Conservation (phyloP, 2,888 invertebrate species). For the Fragum sueziense region DNA sequence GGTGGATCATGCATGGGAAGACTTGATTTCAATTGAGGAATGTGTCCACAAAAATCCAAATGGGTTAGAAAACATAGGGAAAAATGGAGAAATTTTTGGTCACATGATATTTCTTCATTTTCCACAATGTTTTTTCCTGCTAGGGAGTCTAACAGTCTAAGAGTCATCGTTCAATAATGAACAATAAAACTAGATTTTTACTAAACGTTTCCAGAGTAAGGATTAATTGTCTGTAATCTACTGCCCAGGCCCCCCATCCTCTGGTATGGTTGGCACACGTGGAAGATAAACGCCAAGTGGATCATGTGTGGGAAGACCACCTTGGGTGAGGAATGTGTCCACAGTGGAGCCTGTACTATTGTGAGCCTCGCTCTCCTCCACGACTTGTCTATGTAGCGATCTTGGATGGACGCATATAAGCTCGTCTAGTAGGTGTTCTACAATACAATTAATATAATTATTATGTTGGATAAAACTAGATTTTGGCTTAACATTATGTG, state of each 20-base stretch:
- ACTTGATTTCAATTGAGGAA: slow-evolving; percentile 65
- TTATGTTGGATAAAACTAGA: no score
- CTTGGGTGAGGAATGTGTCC: slow-evolving; percentile 66
- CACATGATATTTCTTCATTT: neutral
- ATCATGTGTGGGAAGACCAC: slow-evolving; percentile 36
- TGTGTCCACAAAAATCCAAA: slow-evolving; percentile 57
- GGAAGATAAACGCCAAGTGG: slow-evolving; percentile 5
- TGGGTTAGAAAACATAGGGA: neutral
- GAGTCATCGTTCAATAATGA: neutral
- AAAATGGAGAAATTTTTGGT: neutral
- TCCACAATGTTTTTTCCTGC: neutral
- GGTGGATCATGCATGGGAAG: slow-evolving; percentile 5
- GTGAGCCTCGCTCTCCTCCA: slow-evolving; percentile 57
- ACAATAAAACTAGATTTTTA: neutral
- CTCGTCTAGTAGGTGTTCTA: neutral
- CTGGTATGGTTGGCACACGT: neutral
- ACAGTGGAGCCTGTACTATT: slow-evolving; percentile 69
- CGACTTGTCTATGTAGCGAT: slow-evolving; percentile 26
- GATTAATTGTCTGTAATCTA: neutral
- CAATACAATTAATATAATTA: neutral
- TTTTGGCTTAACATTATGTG: no score
- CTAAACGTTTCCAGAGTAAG: neutral
- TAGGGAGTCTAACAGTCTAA: neutral
- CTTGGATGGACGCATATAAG: slow-evolving; percentile 46
- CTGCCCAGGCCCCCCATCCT: neutral